Conservation (phyloP, 2,113 vertebrate genomes). For the Elaphurus davidianus region DNA sequence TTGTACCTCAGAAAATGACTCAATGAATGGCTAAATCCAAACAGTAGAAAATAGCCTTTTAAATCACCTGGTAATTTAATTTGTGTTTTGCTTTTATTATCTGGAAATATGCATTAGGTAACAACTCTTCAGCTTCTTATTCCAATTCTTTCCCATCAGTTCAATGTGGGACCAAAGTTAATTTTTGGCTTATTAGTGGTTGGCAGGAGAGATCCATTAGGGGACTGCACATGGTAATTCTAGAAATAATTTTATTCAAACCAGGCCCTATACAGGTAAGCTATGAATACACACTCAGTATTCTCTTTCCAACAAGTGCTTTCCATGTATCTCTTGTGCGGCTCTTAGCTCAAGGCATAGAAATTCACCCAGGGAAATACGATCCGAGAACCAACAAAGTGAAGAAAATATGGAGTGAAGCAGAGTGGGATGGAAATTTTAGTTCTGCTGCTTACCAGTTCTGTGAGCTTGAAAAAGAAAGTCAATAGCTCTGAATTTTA, state of each 20-base stretch:
- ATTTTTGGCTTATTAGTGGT: slow-evolving; percentile 30
- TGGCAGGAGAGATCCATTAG: not conserved
- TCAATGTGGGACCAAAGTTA: not conserved
- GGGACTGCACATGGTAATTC: not conserved
- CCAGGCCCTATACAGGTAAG: not conserved
- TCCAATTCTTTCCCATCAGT: not conserved
- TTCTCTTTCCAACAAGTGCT: not conserved
- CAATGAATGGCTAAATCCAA: not conserved
- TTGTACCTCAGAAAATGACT: not conserved
- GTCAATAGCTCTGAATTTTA: not conserved
- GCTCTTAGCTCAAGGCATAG: not conserved
- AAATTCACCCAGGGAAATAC: not conserved
- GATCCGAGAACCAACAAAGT: not conserved
- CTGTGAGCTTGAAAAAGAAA: not conserved
- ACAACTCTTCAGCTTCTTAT: not conserved
- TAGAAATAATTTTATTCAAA: slow-evolving; percentile 39
- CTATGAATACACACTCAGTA: not conserved
- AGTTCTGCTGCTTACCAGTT: not conserved
- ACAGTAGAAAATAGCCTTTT: not conserved
- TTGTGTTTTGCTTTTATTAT: slow-evolving; percentile 46
- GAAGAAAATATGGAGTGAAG: not conserved
- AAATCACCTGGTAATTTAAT: slow-evolving; percentile 25
- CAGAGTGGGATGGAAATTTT: not conserved
- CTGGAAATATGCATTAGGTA: not conserved
- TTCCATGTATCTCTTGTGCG: not conserved